Conservation (phyloP, 2,797 vertebrate species). For the Sciurus vulgaris region DNA sequence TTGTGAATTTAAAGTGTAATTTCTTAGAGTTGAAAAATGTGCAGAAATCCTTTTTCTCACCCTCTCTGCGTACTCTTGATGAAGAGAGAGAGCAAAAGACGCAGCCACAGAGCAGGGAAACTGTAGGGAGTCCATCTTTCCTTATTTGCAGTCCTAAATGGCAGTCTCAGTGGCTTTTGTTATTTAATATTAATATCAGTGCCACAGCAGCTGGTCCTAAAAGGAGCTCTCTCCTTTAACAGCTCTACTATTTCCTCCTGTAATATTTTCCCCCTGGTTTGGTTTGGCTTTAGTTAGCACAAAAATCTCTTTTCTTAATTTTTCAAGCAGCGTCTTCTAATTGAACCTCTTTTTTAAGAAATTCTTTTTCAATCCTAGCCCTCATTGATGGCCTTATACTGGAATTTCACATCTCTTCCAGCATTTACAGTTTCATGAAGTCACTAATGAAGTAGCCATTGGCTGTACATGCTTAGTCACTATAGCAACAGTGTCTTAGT, state of each 20-base stretch:
- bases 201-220: conserved; percentile 51
- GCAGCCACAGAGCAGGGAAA: background rate
- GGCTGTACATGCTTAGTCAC: conserved; percentile 73
- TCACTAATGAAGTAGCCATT: conserved; percentile 77
- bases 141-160: background rate
- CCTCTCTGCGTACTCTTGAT: background rate
- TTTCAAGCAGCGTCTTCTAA: conserved; percentile 23
- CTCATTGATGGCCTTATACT: background rate
- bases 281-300: conserved; percentile 33
- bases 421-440: conserved; percentile 60
- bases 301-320: conserved; percentile 50
- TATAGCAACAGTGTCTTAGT: conserved; percentile 78
- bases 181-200: background rate
- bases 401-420: conserved; percentile 19
- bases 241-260: background rate
- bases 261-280: background rate
- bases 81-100: background rate
- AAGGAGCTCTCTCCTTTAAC: background rate
- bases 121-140: background rate
- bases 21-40: conserved; percentile 19
- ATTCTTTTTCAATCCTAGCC: conserved; percentile 30
- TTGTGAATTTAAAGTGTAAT: conserved; percentile 60
- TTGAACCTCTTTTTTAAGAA: conserved; percentile 67
- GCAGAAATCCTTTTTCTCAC: conserved; percentile 7
- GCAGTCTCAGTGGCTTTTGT: background rate